phyloP scores from a whole-genome alignment of 1,140 invertebrate species.

The Macrobrachium rosenbergii region DNA sequence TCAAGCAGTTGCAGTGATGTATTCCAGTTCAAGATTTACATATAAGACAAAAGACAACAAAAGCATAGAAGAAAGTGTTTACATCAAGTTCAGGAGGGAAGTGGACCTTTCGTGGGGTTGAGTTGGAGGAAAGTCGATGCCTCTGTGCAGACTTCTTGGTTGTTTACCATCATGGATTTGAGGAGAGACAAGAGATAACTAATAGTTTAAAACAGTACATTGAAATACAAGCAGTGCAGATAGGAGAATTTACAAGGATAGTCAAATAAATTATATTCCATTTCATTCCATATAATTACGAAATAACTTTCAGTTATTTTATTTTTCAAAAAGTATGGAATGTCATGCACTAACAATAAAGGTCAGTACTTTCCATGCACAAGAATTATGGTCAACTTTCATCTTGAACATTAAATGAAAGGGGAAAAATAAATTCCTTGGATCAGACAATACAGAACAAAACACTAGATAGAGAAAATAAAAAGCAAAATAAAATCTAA shows the following conservation, averaged over 20 bases:
- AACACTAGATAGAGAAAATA: too few relatives aligned
- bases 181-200: constrained; percentile 2
- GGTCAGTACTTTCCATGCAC: too few relatives aligned
- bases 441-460: too few relatives aligned
- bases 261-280: too few relatives aligned
- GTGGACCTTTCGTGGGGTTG: constrained; percentile 46
- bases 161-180: constrained; percentile 37
- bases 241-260: background rate
- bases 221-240: background rate
- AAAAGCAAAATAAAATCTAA: too few relatives aligned
- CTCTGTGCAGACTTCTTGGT: constrained; percentile 34
- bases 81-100: constrained; percentile 38
- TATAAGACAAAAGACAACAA: constrained; percentile 17
- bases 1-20: background rate
- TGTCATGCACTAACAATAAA: too few relatives aligned
- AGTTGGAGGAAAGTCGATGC: constrained; percentile 29
- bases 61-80: constrained; percentile 37
- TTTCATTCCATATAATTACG: background rate
- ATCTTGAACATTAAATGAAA: too few relatives aligned
- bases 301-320: background rate
- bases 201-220: background rate
- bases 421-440: too few relatives aligned
- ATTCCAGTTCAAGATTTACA: constrained; percentile 1
- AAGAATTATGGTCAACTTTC: too few relatives aligned
- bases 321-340: too few relatives aligned